Conservation (phyloP, 2,888 invertebrate species). For the Idaea biselata region DNA sequence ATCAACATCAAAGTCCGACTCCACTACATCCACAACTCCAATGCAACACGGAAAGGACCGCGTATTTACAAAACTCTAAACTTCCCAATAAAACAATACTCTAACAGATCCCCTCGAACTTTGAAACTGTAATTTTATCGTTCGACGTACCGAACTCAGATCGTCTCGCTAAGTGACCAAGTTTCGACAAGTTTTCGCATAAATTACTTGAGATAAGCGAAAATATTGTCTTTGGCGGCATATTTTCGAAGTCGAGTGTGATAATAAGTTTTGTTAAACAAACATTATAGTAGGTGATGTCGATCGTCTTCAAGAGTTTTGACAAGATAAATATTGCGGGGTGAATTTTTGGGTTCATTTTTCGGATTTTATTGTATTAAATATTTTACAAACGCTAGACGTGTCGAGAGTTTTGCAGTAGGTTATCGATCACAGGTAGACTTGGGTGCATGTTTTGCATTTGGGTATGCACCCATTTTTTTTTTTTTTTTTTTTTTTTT, state of each 20-base stretch:
- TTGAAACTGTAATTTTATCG: slow-evolving; percentile 58
- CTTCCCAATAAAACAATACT: slow-evolving; percentile 26
- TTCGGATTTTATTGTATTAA: no score
- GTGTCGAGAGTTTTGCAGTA: no score
- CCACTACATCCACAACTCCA: slow-evolving; percentile 3
- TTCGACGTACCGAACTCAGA: slow-evolving; percentile 62
- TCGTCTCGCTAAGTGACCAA: slow-evolving; percentile 67
- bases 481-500: no score
- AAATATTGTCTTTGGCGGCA: slow-evolving; percentile 76
- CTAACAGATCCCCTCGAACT: slow-evolving; percentile 27
- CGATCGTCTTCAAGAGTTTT: slow-evolving; percentile 17
- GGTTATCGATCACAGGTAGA: no score
- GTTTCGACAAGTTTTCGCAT: slow-evolving; percentile 72
- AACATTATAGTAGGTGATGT: slow-evolving; percentile 48
- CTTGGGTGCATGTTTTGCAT: no score
- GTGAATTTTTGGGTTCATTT: not conserved
- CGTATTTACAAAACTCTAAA: slow-evolving; percentile 7
- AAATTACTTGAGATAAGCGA: slow-evolving; percentile 76
- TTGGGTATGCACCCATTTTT: no score
- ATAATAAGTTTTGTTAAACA: slow-evolving; percentile 68
- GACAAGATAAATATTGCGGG: not conserved
- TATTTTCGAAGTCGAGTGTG: slow-evolving; percentile 61
- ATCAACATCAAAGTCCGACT: slow-evolving; percentile 1
- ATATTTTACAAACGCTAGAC: no score
- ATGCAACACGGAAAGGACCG: not conserved